phyloP scores from a whole-genome alignment of 2,888 invertebrate genomes.

The Kryphioiulus occultus region DNA sequence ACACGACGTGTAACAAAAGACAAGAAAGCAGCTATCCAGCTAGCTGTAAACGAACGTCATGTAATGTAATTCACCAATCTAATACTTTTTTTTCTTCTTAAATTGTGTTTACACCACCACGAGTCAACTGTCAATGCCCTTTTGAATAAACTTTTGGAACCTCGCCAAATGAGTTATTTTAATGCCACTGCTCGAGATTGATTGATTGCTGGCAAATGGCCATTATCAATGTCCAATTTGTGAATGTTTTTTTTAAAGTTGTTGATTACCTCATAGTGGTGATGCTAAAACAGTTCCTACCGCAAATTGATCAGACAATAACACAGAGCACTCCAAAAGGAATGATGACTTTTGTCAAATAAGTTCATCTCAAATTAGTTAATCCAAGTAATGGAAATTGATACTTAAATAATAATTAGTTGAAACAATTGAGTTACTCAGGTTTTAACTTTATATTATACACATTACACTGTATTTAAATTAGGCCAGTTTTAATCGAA shows the following conservation, averaged over 20 bases:
- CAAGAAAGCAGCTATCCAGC: neutral
- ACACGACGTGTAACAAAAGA: neutral
- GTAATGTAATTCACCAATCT: neutral
- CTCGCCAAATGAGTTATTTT: slow-evolving; percentile 23
- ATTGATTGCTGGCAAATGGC: slow-evolving; percentile 1
- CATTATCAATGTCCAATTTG: slow-evolving; percentile 15
- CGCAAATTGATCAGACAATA: no score
- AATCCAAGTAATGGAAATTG: no score
- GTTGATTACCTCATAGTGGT: neutral
- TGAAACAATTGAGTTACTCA: no score
- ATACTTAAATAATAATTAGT: no score
- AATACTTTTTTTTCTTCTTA: neutral
- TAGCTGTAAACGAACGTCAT: neutral
- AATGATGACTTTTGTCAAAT: no score
- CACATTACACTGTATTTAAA: no score
- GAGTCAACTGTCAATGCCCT: slow-evolving; percentile 23
- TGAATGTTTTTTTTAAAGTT: neutral
- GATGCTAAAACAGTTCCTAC: neutral
- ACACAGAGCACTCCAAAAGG: no score
- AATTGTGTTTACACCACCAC: neutral
- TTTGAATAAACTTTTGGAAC: neutral
- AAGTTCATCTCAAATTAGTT: no score
- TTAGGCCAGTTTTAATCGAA: no score
- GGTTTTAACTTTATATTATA: no score
- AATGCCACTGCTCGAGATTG: neutral